Percentiles rank a stretch among this genome's conserved stretches.
These are phyloP conservation scores for Ectropis crepuscularia DNA, from an alignment of 2,888 invertebrate genomes.

Conservation along the genomic window DNA sequence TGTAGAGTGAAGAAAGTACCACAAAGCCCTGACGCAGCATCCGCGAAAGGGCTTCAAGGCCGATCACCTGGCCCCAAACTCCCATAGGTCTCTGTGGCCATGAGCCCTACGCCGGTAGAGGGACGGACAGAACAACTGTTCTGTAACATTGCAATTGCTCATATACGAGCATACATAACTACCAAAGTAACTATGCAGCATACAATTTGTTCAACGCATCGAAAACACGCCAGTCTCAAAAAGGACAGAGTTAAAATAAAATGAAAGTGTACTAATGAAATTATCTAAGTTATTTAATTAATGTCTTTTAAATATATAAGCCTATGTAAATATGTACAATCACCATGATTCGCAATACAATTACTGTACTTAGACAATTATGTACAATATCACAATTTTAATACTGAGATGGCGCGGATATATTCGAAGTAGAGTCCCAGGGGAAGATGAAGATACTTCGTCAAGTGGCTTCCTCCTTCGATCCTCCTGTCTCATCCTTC, in stretches of 20 bases:
- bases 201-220: no score
- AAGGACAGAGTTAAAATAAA: background rate
- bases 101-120: no score
- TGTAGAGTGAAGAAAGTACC: no score
- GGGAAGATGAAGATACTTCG: constrained; percentile 68
- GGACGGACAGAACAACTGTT: no score
- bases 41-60: no score
- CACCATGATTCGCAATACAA: constrained; percentile 40
- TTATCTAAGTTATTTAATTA: constrained; percentile 10
- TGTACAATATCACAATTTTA: constrained; percentile 66
- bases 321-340: constrained; percentile 31
- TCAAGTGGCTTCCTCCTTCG: constrained; percentile 70
- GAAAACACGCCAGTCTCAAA: no score
- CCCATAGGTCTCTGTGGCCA: no score
- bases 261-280: constrained; percentile 6
- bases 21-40: no score
- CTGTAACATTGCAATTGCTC: no score
- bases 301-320: constrained; percentile 33
- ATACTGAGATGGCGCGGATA: constrained; percentile 70
- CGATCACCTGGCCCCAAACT: no score
- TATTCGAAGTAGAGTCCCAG: constrained; percentile 55
- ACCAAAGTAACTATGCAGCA: no score
- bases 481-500: constrained; percentile 57
- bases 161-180: no score
- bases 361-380: constrained; percentile 52